Conservation (phyloP, 2,797 vertebrate species). For the Smutsia gigantea region DNA sequence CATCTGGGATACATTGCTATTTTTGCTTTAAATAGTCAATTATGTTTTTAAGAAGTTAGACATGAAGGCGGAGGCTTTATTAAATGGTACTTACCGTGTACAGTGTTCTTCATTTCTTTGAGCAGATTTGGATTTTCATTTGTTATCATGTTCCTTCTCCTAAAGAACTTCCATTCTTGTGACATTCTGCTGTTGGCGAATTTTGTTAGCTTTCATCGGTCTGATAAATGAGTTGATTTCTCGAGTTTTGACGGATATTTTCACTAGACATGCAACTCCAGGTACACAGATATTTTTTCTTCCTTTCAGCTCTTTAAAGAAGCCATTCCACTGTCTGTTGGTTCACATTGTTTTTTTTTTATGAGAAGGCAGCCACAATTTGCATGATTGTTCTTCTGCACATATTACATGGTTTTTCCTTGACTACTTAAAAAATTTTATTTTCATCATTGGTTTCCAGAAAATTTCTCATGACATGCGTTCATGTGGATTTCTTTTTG, state of each 20-base stretch:
- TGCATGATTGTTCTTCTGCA: background rate
- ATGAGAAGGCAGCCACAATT: background rate
- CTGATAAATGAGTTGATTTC: conserved; percentile 23
- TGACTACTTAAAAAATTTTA: background rate
- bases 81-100: background rate
- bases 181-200: background rate
- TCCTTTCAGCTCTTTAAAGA: background rate
- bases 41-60: background rate
- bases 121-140: background rate
- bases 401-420: background rate
- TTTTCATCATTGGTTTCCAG: background rate
- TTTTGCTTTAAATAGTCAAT: conserved; percentile 1
- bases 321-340: background rate
- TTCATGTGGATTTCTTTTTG: background rate
- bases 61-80: background rate
- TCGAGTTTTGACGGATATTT: conserved; percentile 21
- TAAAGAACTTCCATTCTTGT: background rate
- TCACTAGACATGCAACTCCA: background rate
- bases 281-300: background rate
- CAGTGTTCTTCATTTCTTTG: background rate
- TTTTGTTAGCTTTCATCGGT: background rate
- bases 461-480: background rate
- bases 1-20: background rate
- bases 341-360: background rate
- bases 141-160: background rate